Evolutionary conservation across 2,888 invertebrate genomes (phyloP).

Genomic region (Ptychoptera albimana): DNA sequence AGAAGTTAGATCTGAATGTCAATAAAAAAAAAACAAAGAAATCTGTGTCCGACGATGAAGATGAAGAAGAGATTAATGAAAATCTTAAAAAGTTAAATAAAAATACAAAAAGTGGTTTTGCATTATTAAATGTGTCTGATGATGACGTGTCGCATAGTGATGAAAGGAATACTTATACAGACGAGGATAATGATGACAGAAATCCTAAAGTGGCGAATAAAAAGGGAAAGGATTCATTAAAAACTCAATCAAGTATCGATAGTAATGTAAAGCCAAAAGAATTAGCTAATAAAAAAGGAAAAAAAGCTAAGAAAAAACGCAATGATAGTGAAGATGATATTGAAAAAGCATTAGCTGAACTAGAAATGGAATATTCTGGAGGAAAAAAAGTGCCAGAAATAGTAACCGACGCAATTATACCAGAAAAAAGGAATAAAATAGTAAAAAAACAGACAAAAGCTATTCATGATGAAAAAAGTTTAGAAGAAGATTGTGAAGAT

Average conservation of each 20-base stretch:
- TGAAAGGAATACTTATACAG: slow-evolving; percentile 14
- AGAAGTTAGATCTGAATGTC: slow-evolving; percentile 40
- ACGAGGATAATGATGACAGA: slow-evolving; percentile 34
- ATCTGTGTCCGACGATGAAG: slow-evolving; percentile 25
- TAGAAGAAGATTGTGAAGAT: slow-evolving; percentile 27
- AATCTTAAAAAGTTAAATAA: slow-evolving; percentile 21
- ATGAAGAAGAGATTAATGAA: slow-evolving; percentile 32
- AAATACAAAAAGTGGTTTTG: slow-evolving; percentile 41
- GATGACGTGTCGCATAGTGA: slow-evolving; percentile 31
- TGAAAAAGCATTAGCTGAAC: slow-evolving; percentile 67
- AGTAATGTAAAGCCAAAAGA: slow-evolving; percentile 26
- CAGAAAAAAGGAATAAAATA: slow-evolving; percentile 12
- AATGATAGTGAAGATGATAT: slow-evolving; percentile 65
- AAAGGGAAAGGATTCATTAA: slow-evolving; percentile 25
- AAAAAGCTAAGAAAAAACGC: slow-evolving; percentile 55
- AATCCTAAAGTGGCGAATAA: slow-evolving; percentile 31
- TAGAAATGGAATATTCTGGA: slow-evolving; percentile 65
- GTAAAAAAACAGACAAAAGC: slow-evolving; percentile 6
- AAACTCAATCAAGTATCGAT: slow-evolving; percentile 28
- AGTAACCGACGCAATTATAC: slow-evolving; percentile 9
- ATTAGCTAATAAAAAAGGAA: slow-evolving; percentile 46
- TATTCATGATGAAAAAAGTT: slow-evolving; percentile 16
- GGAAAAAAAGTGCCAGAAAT: slow-evolving; percentile 29
- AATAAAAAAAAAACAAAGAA: slow-evolving; percentile 32
- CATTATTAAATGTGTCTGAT: slow-evolving; percentile 49